Percentiles rank a stretch among this genome's conserved stretches.
Evolutionary conservation across 2,113 vertebrate species (phyloP).

Genomic region (Syngnathoides biaculeatus): DNA sequence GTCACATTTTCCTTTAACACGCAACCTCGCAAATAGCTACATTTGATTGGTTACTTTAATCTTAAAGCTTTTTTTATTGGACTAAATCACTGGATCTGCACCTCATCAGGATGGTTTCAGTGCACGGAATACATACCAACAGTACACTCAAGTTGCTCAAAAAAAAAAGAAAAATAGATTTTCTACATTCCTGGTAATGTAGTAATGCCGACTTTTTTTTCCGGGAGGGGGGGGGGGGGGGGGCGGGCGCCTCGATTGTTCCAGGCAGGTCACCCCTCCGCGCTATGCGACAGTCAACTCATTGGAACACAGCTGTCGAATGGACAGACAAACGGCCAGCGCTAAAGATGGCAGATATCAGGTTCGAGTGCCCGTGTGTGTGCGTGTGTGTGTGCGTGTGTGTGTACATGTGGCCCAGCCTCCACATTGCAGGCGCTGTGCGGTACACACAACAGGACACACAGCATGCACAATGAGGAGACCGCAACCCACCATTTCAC

Average conservation of each 20-base stretch:
- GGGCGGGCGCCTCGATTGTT: no score
- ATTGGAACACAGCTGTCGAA: constrained; percentile 44
- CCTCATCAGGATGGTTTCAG: neutral
- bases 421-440: constrained; percentile 76
- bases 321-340: neutral
- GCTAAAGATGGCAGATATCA: neutral
- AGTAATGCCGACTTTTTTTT: no score
- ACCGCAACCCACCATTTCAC: constrained; percentile 22
- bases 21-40: no score
- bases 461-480: constrained; percentile 76
- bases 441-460: constrained; percentile 50
- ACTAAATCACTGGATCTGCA: no score
- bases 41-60: no score
- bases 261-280: constrained; percentile 4
- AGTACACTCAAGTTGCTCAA: neutral
- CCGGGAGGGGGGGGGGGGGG: no score
- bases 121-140: neutral
- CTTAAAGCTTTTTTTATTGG: no score
- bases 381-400: neutral
- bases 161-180: no score
- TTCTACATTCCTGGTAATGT: no score
- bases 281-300: constrained; percentile 27
- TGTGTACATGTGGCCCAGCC: constrained; percentile 21
- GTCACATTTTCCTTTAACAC: no score
- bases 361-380: neutral